Base-by-base conservation (phyloP, 2,797 vertebrate genomes). In the Picus viridis region DNA sequence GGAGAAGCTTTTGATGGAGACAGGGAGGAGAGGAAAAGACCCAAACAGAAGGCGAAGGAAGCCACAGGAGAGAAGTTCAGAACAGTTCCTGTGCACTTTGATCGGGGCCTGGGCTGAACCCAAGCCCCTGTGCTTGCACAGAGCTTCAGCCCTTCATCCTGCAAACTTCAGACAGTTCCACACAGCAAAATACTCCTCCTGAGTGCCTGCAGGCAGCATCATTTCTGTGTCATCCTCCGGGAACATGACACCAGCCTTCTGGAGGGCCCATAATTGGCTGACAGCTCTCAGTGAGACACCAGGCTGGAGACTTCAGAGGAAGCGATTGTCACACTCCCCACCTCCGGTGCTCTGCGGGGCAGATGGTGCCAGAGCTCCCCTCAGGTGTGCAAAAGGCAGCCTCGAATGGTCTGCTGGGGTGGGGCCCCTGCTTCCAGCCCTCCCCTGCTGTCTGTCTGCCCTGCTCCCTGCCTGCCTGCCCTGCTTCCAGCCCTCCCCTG, bases 191-290 rank as follows among this genome's bases (percentile, higher is more conserved):
- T 2, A 7, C 27, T 18, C 27, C 0, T 5, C 53, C 53, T 29
- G 29, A 19, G 62, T 7, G 15, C 5, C 61, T 29, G 39, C 2
- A 6, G 5, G 10, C 19, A 17, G 1, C 8, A 20, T 3, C 2
- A 13, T 43, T 67, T 43, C 45, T 7, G 15, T 22, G 45, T 24
- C 47, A 2, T n/a, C 57, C 63, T 14, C 41, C 8, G 4, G 6
- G 16, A 74, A 6, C 2, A 8, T 17, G 59, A 57, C 78, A 84
- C 41, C 70, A 64, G 78, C 32, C 29, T 43, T 43, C 47, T 49
- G 70, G 62, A 82, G 45, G 32, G 34, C 8, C 29, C 29, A 2
- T 26, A 56, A 56, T n/a, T 10, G 17, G 61, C 2, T 19, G 17
- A 51, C 34, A 63, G 56, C 16, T 43, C 70, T 30, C 5, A 54